phyloP scores from a whole-genome alignment of 2,888 invertebrate genomes.

The Dolichomitus sp. region DNA sequence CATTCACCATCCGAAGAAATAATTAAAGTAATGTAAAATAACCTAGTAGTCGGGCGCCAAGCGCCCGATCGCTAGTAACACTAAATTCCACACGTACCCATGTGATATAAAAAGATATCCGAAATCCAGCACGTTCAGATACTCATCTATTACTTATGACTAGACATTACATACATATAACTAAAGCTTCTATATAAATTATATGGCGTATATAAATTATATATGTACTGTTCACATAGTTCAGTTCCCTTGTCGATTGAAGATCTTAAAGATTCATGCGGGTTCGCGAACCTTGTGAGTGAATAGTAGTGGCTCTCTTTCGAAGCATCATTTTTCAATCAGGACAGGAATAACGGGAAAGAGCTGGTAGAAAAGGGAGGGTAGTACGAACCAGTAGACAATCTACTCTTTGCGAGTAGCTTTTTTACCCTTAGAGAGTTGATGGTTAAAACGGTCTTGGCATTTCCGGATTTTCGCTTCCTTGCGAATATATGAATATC shows the following conservation, averaged over 20 bases:
- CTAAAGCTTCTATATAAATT: not conserved
- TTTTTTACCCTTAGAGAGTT: conserved; percentile 40
- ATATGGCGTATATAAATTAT: not conserved
- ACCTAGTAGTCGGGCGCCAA: too few species aligned
- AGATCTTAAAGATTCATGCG: conserved; percentile 38
- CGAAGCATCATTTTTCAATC: conserved; percentile 49
- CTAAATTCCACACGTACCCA: not conserved
- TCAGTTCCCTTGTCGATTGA: conserved; percentile 9
- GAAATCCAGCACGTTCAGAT: not conserved
- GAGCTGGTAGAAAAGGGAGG: conserved; percentile 15
- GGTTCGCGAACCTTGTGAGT: not conserved
- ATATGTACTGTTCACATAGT: not conserved
- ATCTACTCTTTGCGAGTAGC: conserved; percentile 24
- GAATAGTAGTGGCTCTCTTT: conserved; percentile 24
- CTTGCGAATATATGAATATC: conserved; percentile 20
- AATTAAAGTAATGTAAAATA: too few species aligned
- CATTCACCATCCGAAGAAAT: too few species aligned
- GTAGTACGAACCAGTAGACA: conserved; percentile 1
- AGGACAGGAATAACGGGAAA: conserved; percentile 6
- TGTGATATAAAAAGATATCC: not conserved
- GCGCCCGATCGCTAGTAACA: too few species aligned
- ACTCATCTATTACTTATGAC: not conserved
- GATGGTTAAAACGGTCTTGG: conserved; percentile 53
- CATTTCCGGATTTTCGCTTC: conserved; percentile 53
- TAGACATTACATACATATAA: not conserved